These are phyloP conservation scores for Patella caerulea DNA, from an alignment of 2,888 invertebrate species.

Conservation along the genomic window DNA sequence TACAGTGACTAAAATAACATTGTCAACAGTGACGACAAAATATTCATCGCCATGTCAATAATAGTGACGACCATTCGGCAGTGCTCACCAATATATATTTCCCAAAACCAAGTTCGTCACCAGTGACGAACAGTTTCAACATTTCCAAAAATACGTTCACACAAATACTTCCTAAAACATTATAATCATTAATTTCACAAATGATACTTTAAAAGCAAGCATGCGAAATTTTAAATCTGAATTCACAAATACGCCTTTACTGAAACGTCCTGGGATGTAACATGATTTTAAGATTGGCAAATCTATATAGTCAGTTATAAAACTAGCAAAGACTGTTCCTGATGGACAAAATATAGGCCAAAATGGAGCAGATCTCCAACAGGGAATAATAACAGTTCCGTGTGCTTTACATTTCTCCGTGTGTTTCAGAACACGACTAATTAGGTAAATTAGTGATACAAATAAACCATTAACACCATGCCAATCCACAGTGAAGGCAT, in stretches of 20 bases:
- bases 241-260: conserved; percentile 26
- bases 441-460: conserved; percentile 23
- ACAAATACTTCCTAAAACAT: background rate
- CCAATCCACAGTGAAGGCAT: conserved; percentile 25
- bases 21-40: too few species aligned
- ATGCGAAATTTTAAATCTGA: conserved; percentile 28
- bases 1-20: too few species aligned
- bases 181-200: background rate
- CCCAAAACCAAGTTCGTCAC: too few species aligned
- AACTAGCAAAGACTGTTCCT: conserved; percentile 1
- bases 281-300: conserved; percentile 27
- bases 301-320: conserved; percentile 14
- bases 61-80: too few species aligned
- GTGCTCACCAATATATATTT: too few species aligned
- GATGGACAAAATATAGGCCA: conserved; percentile 20
- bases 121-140: too few species aligned
- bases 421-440: conserved; percentile 16
- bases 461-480: conserved; percentile 18
- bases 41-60: too few species aligned
- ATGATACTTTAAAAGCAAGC: conserved; percentile 25
- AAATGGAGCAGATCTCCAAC: conserved; percentile 24
- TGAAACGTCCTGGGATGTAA: conserved; percentile 13
- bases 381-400: conserved; percentile 24
- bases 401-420: conserved; percentile 23
- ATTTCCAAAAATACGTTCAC: background rate